These are phyloP conservation scores for Cosmia pyralina DNA, from an alignment of 2,888 invertebrate species.

Conservation along the genomic window DNA sequence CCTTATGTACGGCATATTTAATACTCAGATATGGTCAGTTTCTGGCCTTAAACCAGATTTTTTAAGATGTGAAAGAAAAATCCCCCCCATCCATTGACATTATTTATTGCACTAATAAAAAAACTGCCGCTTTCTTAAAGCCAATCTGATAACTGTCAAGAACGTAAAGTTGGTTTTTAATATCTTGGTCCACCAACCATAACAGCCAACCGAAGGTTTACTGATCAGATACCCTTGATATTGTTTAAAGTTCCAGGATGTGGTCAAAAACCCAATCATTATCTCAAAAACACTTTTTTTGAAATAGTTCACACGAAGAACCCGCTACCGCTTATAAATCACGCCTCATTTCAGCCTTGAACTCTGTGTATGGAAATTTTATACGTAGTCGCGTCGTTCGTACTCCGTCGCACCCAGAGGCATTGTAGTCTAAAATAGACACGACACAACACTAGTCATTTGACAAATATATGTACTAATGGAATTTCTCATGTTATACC, in stretches of 20 bases:
- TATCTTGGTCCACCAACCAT: not conserved
- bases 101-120: not conserved
- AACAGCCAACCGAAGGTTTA: not conserved
- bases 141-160: not conserved
- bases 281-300: not conserved
- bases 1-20: too few relatives aligned
- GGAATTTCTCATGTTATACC: constrained; percentile 23
- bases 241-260: not conserved
- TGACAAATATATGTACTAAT: constrained; percentile 35
- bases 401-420: constrained; percentile 56
- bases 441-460: constrained; percentile 52
- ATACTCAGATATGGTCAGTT: too few relatives aligned
- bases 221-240: not conserved
- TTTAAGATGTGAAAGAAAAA: too few relatives aligned
- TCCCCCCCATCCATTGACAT: too few relatives aligned
- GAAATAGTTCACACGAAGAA: not conserved
- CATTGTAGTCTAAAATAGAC: constrained; percentile 65
- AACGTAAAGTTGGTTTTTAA: not conserved
- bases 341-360: constrained; percentile 74
- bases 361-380: constrained; percentile 78
- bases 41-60: not conserved
- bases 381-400: constrained; percentile 62
- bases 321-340: constrained; percentile 68
- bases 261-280: not conserved
- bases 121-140: not conserved